These are phyloP conservation scores for Microctenopoma stevenorrisi DNA, from an alignment of 2,797 vertebrate genomes.

Conservation along the genomic window DNA sequence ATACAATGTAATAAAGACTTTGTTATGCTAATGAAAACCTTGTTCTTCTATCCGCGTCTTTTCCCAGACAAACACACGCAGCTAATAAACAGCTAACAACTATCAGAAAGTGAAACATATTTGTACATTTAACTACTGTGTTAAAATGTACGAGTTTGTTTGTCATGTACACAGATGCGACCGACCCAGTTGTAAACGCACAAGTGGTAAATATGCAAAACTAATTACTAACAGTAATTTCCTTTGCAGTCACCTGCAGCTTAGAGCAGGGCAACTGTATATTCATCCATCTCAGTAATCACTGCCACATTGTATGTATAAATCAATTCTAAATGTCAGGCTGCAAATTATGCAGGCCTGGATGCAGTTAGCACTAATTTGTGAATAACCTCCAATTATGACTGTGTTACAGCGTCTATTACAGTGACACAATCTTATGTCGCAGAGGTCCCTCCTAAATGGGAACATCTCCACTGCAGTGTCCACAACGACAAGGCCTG, in stretches of 20 bases:
- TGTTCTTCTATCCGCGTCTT: constrained; percentile 8
- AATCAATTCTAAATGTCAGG: constrained; percentile 48
- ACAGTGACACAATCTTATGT: constrained; percentile 13
- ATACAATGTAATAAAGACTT: constrained; percentile 12
- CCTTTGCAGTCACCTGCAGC: constrained; percentile 30
- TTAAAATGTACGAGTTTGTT: not conserved
- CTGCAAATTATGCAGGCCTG: constrained; percentile 26
- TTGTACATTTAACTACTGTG: not conserved
- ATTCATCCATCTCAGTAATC: constrained; percentile 49
- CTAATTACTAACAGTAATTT: constrained; percentile 51
- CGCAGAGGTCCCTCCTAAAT: constrained; percentile 26
- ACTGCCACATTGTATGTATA: constrained; percentile 33
- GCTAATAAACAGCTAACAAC: not conserved
- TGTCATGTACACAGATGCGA: constrained; percentile 5
- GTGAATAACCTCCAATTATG: constrained; percentile 31
- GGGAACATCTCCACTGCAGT: constrained; percentile 34
- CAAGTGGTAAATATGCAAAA: constrained; percentile 39
- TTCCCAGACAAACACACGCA: constrained; percentile 1
- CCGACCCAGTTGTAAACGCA: constrained; percentile 9
- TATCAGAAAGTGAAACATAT: not conserved
- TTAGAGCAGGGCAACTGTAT: constrained; percentile 25
- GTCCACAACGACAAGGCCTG: constrained; percentile 35
- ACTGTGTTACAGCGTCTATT: constrained; percentile 5
- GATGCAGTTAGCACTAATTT: constrained; percentile 24
- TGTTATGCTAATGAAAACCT: constrained; percentile 25